Base-by-base conservation (phyloP, 2,888 invertebrate species). In the Strigamia crassipes region DNA sequence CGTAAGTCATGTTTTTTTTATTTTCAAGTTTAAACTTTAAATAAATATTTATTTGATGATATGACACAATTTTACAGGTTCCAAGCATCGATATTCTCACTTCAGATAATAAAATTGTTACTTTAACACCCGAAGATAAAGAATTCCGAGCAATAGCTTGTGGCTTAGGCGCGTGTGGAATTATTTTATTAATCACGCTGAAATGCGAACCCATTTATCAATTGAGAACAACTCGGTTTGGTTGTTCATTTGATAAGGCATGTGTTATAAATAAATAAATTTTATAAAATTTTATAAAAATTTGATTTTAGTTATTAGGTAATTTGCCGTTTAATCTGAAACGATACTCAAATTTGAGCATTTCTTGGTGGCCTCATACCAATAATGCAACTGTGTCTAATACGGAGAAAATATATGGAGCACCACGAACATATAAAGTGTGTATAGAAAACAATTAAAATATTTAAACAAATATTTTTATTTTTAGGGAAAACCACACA, bases 361-460 rank as follows among this genome's bases (percentile, higher is more conserved):
- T 78, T n/a, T n/a, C n/a, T 27, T 78, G 78, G 78, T 78, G 18
- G n/a, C 78, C 78, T n/a, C 78, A 78, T 78, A 78, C 78, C 4
- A 38, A 78, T 78, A 23, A 78, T 27, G 78, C 78, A 21, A 31
- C 27, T n/a, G 4, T 78, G 6, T 78, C 18, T 1, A 12, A 31
- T 12, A 34, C 78, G 31, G 38, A 78, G 27, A 38, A 78, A 78
- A 78, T 27, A 66, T 15, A 66, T 12, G 27, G 27, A n/a, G 66
- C n/a, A 66, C 13, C n/a, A n/a, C n/a, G n/a, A n/a, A n/a, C n/a
- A n/a, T n/a, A 12, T 6, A 15, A 10, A 27, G 9, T 66, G 9
- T 56, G n/a, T 56, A 18, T 56, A 2, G 4, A 56, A 18, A 21
- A 18, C 5, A 21, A 56, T 18, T 56, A 2, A 18, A 56, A 21